Conservation (phyloP, 92 coral and sea anemone genomes). For the Muricea muricata region DNA sequence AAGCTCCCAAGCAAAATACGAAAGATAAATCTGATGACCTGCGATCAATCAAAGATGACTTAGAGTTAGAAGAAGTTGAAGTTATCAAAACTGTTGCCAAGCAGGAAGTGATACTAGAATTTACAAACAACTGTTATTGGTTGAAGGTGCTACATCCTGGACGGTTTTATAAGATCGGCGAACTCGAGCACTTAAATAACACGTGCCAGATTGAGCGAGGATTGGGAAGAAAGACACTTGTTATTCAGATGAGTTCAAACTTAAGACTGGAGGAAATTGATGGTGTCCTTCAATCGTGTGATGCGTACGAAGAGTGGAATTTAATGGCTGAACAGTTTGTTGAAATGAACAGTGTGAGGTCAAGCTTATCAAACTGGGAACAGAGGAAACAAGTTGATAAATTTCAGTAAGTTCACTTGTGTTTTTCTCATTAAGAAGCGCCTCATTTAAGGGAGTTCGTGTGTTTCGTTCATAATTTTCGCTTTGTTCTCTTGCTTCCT, state of each 20-base stretch:
- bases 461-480: no score
- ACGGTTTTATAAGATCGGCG: constrained; percentile 72
- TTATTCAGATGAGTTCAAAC: constrained; percentile 45
- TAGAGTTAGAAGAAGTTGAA: no score
- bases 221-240: not conserved
- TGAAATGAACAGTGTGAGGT: not conserved
- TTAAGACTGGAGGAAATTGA: constrained; percentile 55
- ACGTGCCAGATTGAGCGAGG: constrained; percentile 50
- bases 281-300: not conserved
- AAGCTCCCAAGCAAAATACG: not conserved
- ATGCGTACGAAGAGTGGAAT: constrained; percentile 24
- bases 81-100: no score
- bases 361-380: not conserved
- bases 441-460: no score
- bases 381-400: not conserved
- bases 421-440: no score
- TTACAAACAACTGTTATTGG: constrained; percentile 41
- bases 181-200: constrained; percentile 34
- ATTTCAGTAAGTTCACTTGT: not conserved
- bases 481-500: no score
- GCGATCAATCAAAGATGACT: no score
- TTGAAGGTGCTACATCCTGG: constrained; percentile 72
- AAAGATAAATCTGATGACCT: no score
- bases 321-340: constrained; percentile 29
- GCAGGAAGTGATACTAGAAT: constrained; percentile 37